Percentiles rank a stretch among this genome's conserved stretches.
Evolutionary conservation across 2,797 vertebrate genomes (phyloP).

Genomic region (Acanthornis magna): DNA sequence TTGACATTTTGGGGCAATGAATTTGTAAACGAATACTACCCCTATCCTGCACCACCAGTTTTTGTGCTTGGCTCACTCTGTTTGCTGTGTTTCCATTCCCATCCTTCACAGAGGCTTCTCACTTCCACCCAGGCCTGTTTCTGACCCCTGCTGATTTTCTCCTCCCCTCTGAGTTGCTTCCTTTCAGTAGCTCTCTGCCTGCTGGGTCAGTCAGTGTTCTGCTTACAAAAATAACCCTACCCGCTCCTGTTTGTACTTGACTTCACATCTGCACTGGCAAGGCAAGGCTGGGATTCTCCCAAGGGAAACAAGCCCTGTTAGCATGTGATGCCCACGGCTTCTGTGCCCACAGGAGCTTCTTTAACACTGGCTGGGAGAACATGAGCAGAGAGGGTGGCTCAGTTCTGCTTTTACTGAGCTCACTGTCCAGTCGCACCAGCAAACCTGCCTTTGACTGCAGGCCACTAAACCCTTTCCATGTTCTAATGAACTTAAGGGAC

Average conservation of each 20-base stretch:
- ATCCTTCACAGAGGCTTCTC: background rate
- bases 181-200: background rate
- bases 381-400: background rate
- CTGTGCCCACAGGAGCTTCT: background rate
- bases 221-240: background rate
- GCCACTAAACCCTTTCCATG: background rate
- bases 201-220: background rate
- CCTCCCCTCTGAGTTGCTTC: background rate
- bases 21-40: background rate
- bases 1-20: background rate
- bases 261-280: background rate
- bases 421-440: background rate
- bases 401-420: background rate
- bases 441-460: background rate
- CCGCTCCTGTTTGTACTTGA: background rate
- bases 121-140: background rate
- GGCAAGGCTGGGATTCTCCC: background rate
- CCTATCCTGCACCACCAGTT: background rate
- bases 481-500: background rate
- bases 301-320: background rate
- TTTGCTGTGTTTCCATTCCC: background rate
- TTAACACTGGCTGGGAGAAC: background rate
- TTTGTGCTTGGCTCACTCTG: background rate
- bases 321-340: accelerated
- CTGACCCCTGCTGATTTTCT: background rate